Evolutionary conservation across 2,797 vertebrate genomes (phyloP), one percentile per base, ranked within the genome.

Genomic region (Ctenopoma multispine): DNA sequence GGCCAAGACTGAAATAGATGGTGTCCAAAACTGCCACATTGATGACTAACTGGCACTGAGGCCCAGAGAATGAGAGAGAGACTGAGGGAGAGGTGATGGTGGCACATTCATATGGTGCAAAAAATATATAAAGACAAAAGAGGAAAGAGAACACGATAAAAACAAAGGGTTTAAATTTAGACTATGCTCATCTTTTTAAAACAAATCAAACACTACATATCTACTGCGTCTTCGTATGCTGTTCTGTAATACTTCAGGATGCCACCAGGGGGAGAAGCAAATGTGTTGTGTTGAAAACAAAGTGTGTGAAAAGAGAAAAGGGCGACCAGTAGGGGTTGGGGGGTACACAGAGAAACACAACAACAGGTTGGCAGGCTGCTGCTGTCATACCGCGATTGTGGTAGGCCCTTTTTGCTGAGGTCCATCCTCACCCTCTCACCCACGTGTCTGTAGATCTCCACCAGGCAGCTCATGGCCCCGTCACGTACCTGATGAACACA

Each of bases 371-470:
- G 24, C 4, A 6, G 44, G 1, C 2, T 64, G 15, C 6, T 29
- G 10, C 38, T 20, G 0, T 73, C 94, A 87, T 92, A 99, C 98
- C 98, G 94, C 90, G 97, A 98, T 43, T 99, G 98, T 13, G 97
- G 98, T 53, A 99, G 91, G 86, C 97, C 97, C 91, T 99, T 99
- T 89, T 99, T 99, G 90, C 96, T 97, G 89, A 99, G 97, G 89
- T 99, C 98, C 86, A 97, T 95, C 88, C 98, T 95, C 90, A 99
- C 98, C 54, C 96, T 94, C 85, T 99, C 98, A 53, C 98, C 98
- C 62, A 99, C 97, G 7, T 99, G 98, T 90, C 94, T 96, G 93
- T 99, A 99, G 92, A 99, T 99, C 91, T 98, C 97, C 89, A 99
- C 97, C 86, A 99, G 89, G 86, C 95, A 96, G 91, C 95, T 97